These are phyloP conservation scores for Indicator indicator DNA, from an alignment of 2,113 vertebrate genomes.

Conservation along the genomic window DNA sequence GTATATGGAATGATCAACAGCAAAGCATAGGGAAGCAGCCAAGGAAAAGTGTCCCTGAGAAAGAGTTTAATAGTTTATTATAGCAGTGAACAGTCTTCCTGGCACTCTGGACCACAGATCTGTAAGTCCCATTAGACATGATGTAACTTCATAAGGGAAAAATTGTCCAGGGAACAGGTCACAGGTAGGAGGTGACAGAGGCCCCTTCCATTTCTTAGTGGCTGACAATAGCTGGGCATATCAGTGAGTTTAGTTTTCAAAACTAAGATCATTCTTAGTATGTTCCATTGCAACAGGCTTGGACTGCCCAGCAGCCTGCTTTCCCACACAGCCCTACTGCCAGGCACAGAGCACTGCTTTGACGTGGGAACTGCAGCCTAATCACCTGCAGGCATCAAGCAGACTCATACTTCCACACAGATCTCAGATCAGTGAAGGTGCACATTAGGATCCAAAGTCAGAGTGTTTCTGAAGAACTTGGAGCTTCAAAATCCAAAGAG, in stretches of 20 bases:
- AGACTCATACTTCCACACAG: fast-evolving
- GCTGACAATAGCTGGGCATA: background rate
- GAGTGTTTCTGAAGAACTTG: background rate
- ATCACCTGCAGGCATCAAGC: background rate
- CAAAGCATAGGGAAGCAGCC: background rate
- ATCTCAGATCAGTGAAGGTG: background rate
- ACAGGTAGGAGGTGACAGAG: background rate
- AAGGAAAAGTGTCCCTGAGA: background rate
- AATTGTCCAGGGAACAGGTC: background rate
- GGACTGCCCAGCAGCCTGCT: background rate
- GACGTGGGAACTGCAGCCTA: background rate
- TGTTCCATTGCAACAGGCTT: background rate
- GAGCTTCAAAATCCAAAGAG: background rate
- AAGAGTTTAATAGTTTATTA: background rate
- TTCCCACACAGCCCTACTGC: background rate
- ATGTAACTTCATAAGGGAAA: background rate
- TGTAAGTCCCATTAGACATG: background rate
- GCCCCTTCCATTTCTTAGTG: background rate
- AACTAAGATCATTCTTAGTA: background rate
- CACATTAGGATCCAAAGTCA: background rate
- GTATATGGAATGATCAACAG: background rate
- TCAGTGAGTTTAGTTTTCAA: background rate
- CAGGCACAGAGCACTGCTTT: background rate
- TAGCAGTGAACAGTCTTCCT: background rate
- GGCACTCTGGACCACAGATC: background rate